Conservation (phyloP, 2,888 invertebrate species). For the Reticulitermes lucifugus region DNA sequence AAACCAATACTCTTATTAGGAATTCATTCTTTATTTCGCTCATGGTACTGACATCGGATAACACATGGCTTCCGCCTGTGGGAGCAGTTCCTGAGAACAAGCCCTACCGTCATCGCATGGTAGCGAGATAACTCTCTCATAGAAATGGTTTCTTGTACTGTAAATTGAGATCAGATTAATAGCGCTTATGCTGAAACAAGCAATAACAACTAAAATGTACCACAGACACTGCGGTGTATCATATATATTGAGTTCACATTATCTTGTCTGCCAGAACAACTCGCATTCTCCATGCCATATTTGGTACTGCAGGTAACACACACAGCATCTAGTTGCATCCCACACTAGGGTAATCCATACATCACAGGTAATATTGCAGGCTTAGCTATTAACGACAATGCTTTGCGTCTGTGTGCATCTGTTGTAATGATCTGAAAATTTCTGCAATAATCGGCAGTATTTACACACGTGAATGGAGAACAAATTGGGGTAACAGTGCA, state of each 20-base stretch:
- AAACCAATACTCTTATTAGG: background rate
- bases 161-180: constrained; percentile 27
- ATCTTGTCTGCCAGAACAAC: constrained; percentile 3
- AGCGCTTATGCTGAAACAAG: background rate
- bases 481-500: background rate
- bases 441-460: background rate
- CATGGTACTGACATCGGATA: background rate
- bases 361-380: background rate
- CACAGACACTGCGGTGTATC: background rate
- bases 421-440: background rate
- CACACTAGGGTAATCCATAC: background rate
- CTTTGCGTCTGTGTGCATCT: background rate
- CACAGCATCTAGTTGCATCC: background rate
- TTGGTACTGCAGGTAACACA: background rate
- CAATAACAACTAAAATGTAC: background rate
- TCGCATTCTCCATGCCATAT: background rate
- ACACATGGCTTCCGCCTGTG: background rate
- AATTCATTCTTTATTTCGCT: background rate
- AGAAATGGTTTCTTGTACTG: constrained; percentile 17
- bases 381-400: background rate
- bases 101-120: background rate
- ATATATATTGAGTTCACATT: constrained; percentile 11
- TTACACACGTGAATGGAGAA: background rate
- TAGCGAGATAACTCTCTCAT: constrained; percentile 3
- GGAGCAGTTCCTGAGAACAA: background rate